Evolutionary conservation across 2,888 invertebrate species (phyloP).

Genomic region (Thereva nobilitata): DNA sequence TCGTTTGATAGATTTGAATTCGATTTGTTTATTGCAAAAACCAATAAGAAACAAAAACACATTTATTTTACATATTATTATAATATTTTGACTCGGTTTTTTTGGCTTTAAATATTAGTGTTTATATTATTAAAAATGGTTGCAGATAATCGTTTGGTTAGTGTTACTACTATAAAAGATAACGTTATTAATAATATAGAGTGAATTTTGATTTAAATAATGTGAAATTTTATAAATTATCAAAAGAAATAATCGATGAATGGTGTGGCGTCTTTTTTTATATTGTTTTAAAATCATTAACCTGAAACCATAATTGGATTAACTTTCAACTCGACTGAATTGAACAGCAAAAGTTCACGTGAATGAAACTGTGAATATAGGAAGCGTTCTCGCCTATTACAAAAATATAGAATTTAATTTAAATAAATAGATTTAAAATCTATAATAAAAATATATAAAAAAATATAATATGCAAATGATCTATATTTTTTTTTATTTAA

Average conservation of each 20-base stretch:
- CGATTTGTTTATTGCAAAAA: background rate
- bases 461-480: constrained; percentile 2
- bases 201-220: too few species aligned
- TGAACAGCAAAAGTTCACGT: too few species aligned
- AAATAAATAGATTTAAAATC: background rate
- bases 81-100: background rate
- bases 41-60: background rate
- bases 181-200: too few species aligned
- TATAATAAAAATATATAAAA: constrained; percentile 6
- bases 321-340: background rate
- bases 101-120: background rate
- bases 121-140: constrained; percentile 9
- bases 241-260: background rate
- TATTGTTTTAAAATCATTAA: constrained; percentile 49
- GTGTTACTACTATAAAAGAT: background rate
- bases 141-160: constrained; percentile 22
- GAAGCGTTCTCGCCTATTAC: background rate
- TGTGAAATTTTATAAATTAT: background rate
- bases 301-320: constrained; percentile 57
- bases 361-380: too few species aligned
- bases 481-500: constrained; percentile 44
- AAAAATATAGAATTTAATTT: constrained; percentile 12
- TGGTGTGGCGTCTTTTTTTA: constrained; percentile 36
- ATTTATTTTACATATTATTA: background rate
- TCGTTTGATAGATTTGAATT: too few species aligned